Evolutionary conservation across 2,113 vertebrate species (phyloP), one percentile per base, ranked within the genome.

Genomic region (Anarrhichthys ocellatus): DNA sequence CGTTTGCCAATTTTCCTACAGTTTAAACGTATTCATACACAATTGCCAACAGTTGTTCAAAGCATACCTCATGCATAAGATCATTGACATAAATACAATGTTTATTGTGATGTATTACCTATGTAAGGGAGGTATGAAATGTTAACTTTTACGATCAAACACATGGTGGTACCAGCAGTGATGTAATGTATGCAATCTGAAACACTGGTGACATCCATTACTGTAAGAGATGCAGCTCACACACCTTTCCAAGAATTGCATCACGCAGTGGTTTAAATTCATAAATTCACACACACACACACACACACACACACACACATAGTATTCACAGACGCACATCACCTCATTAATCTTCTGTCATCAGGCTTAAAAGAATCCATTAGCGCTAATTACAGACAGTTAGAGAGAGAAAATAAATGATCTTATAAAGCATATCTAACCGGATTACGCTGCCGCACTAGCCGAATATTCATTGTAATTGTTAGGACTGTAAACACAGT

Each of bases 381-480:
- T 90, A 90, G 68, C 70, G 66, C 62, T 84, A 88, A 92, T 90
- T 86, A 88, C 50, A 44, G 84, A 84, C 80, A 90, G 88, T 93
- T 88, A 88, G 69, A 76, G 48, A 76, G 62, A 78, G 73, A 69
- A 82, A 80, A 89, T 52, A 66, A 85, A 85, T 81, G 4, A 86
- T 80, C 62, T 59, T 76, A 71, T 75, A 72, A 81, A 78, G 74
- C 76, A 83, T 61, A 81, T 90, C 50, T 75, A 84, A 79, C 71
- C 27, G 63, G 83, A 87, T 84, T 83, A 88, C 15, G 22, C 67
- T 42, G 54, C 29, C 48, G 27, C 72, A 73, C 80, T 83, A 79
- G 42, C 29, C 1, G 5, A 48, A 70, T 56, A 82, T 64, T 73
- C 9, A 27, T 34, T 74, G 36, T 56, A 79, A 81, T 89, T 80